Evolutionary conservation across 1,140 invertebrate genomes (phyloP).

Genomic region (Batillaria attramentaria): DNA sequence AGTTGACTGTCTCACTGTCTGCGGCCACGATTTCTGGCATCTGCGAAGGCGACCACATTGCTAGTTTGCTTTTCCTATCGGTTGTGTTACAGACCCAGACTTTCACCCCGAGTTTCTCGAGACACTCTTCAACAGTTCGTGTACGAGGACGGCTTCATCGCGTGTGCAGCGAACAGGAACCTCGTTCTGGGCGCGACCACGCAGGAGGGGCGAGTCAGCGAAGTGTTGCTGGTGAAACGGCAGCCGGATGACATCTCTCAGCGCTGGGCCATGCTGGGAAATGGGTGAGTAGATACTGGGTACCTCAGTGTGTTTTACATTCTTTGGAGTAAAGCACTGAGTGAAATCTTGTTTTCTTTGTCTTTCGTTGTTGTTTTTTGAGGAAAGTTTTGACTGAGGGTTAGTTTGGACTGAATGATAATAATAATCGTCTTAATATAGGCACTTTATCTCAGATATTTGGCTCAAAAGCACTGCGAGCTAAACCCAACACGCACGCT

Average conservation of each 20-base stretch:
- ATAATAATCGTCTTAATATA: too few relatives aligned
- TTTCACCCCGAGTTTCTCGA: constrained; percentile 48
- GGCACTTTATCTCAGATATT: too few relatives aligned
- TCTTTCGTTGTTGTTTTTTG: not conserved
- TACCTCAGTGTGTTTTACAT: not conserved
- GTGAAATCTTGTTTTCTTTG: not conserved
- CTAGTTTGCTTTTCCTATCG: not conserved
- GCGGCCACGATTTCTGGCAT: too few relatives aligned
- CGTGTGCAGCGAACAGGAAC: constrained; percentile 53
- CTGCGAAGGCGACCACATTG: too few relatives aligned
- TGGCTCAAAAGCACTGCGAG: too few relatives aligned
- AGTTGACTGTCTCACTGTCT: too few relatives aligned
- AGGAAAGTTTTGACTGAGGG: too few relatives aligned
- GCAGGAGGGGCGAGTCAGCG: constrained; percentile 59
- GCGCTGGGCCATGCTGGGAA: constrained; percentile 64
- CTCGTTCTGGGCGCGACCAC: constrained; percentile 63
- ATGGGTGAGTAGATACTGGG: constrained; percentile 60
- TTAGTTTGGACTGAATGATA: too few relatives aligned
- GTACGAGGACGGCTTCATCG: constrained; percentile 68
- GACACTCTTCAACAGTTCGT: constrained; percentile 65
- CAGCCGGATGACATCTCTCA: constrained; percentile 68
- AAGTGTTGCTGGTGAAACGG: constrained; percentile 65
- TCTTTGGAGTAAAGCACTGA: not conserved
- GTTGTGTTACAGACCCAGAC: constrained; percentile 54
- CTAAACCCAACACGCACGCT: too few relatives aligned